Percentiles rank a stretch among this genome's conserved stretches.
Evolutionary conservation across 2,888 invertebrate genomes (phyloP).

Genomic region (Tenthredo scrophulariae): DNA sequence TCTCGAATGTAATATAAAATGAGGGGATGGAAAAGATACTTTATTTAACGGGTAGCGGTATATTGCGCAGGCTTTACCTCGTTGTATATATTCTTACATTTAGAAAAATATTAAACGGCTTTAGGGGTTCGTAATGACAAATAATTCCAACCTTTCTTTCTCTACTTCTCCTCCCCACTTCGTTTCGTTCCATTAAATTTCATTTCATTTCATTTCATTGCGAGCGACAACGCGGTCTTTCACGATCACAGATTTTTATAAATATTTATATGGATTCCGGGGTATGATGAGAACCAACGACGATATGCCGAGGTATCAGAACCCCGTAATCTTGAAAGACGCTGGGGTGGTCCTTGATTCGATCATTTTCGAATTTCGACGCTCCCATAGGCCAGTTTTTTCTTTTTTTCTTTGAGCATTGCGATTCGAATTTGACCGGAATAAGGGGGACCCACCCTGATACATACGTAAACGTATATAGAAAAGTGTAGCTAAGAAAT

Average conservation of each 20-base stretch:
- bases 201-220: background rate
- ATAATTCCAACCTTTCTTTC: conserved; percentile 14
- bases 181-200: background rate
- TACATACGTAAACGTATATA: background rate
- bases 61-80: background rate
- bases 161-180: background rate
- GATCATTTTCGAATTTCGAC: too few relatives aligned
- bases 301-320: too few relatives aligned
- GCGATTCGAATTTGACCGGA: too few relatives aligned
- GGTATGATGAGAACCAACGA: too few relatives aligned
- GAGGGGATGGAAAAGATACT: conserved; percentile 29
- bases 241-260: too few relatives aligned
- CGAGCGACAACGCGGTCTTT: too few relatives aligned
- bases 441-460: too few relatives aligned
- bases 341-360: too few relatives aligned
- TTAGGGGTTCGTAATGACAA: conserved; percentile 17
- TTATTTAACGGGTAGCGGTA: conserved; percentile 31
- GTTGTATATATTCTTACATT: background rate
- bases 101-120: conserved; percentile 29
- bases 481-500: background rate
- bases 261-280: too few relatives aligned
- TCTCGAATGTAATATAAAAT: conserved; percentile 26
- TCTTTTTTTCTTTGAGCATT: too few relatives aligned
- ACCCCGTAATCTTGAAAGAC: too few relatives aligned
- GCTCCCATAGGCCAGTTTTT: background rate